Base-by-base conservation (phyloP, 2,797 vertebrate species). In the Hafferia zeledoni region DNA sequence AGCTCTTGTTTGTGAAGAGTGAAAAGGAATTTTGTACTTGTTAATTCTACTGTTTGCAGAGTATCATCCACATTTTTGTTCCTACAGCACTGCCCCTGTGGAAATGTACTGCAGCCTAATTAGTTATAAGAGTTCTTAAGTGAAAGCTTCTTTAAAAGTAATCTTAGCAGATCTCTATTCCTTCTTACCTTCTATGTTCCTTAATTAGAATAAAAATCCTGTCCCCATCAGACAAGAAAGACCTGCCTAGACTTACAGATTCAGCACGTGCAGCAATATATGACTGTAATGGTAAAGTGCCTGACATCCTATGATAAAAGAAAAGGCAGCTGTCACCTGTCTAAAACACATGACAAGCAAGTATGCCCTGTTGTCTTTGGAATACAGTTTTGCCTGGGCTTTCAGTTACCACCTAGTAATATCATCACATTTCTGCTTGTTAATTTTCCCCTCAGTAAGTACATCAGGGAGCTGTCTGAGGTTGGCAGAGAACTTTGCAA, bases 201-300 rank as follows among this genome's bases (percentile, higher is more conserved):
- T 95, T 95, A 94, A 95, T 95, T 91, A 89, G 94, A 94, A 94
- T 83, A 83, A 96, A 91, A 81, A 91, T 86, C 85, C 72, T 78
- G 63, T 35, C 55, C 28, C 19, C 57, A 82, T 63, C 33, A 72
- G 86, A 83, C n/a, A 69, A 85, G 61, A 91, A 75, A 83, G 59
- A 79, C 68, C 64, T 87, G 76, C n/a, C 72, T 76, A 50, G 33
- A 76, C 18, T 76, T 87, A 52, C 65, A 27, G 23, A 71, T 43
- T 75, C 33, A 77, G 60, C 24, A 56, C 8, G 27, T 49, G 43
- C 50, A 82, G 63, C 27, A 75, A 67, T 22, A 28, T 7, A 28
- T 35, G 65, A 53, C 1, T 61, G 39, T 52, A 61, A 75, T 11
- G 14, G n/a, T 69, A 44, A 83, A 94, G 86, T 50, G 61, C 25